Evolutionary conservation across 2,888 invertebrate species (phyloP).

Genomic region (Cantharis lateralis): DNA sequence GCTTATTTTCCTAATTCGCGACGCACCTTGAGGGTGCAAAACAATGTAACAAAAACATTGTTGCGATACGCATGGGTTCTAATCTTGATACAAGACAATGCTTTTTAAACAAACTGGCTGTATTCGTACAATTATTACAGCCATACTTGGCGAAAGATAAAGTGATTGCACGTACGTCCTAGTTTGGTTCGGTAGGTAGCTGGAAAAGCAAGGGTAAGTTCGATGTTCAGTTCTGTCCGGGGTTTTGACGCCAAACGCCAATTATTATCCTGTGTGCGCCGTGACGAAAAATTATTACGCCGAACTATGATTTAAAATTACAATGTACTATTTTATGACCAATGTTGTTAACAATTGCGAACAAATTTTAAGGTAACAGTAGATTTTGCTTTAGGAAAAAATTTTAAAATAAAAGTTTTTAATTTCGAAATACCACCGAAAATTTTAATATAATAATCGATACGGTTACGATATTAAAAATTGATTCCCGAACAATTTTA

Average conservation of each 20-base stretch:
- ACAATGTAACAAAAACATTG: background rate
- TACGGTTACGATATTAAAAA: background rate
- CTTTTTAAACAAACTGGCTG: constrained; percentile 5
- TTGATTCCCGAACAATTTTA: background rate
- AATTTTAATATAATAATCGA: background rate
- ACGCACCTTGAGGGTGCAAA: background rate
- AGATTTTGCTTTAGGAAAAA: constrained; percentile 7
- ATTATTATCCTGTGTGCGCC: constrained; percentile 12
- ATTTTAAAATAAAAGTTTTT: background rate
- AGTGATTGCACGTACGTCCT: constrained; percentile 10
- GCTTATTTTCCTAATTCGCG: background rate
- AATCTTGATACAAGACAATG: background rate
- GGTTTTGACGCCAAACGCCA: constrained; percentile 27
- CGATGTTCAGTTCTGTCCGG: constrained; percentile 32
- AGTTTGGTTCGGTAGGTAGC: constrained; percentile 13
- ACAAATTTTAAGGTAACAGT: constrained; percentile 42
- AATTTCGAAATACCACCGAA: background rate
- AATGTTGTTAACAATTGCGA: constrained; percentile 43
- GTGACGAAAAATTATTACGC: constrained; percentile 14
- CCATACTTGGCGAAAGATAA: background rate
- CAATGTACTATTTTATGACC: constrained; percentile 43
- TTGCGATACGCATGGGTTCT: background rate
- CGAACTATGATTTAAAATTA: constrained; percentile 24
- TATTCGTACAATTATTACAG: constrained; percentile 1
- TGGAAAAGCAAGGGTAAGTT: constrained; percentile 23